Conservation (phyloP, 2,888 invertebrate genomes). For the Synanthedon myopaeformis region DNA sequence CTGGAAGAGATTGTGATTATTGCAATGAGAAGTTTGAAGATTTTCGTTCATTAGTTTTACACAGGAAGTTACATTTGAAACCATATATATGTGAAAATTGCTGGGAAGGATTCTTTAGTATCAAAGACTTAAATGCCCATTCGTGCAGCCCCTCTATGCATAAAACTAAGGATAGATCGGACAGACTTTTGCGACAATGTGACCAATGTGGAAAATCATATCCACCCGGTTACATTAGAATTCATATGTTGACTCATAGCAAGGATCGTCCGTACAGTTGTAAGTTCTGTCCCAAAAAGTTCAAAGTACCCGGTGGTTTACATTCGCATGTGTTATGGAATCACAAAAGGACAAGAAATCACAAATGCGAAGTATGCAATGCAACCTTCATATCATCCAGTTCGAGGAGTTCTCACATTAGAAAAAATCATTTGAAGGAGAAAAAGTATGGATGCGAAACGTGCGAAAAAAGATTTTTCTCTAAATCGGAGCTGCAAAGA, state of each 20-base stretch:
- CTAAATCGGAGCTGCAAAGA: conserved; percentile 54
- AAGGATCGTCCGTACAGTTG: conserved; percentile 49
- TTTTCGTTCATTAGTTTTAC: conserved; percentile 47
- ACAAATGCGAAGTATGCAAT: conserved; percentile 60
- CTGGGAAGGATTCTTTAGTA: conserved; percentile 51
- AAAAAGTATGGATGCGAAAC: conserved; percentile 59
- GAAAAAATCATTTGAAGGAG: conserved; percentile 60
- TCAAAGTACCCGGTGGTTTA: conserved; percentile 57
- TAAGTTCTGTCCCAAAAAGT: conserved; percentile 59
- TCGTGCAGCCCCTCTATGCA: conserved; percentile 38
- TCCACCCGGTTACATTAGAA: conserved; percentile 53
- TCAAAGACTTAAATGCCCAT: conserved; percentile 33
- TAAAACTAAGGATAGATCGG: conserved; percentile 33
- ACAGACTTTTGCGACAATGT: conserved; percentile 43
- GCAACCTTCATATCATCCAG: conserved; percentile 61
- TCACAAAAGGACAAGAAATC: conserved; percentile 55
- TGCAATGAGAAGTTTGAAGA: conserved; percentile 61
- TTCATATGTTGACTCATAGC: conserved; percentile 61
- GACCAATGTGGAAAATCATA: conserved; percentile 66
- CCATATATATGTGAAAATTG: conserved; percentile 57
- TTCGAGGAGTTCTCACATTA: conserved; percentile 52
- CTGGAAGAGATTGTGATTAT: conserved; percentile 56
- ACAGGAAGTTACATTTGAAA: conserved; percentile 52
- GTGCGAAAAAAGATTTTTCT: conserved; percentile 57
- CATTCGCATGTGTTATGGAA: conserved; percentile 61